phyloP scores from a whole-genome alignment of 2,888 invertebrate species.

The Cheiracanthium punctorium region DNA sequence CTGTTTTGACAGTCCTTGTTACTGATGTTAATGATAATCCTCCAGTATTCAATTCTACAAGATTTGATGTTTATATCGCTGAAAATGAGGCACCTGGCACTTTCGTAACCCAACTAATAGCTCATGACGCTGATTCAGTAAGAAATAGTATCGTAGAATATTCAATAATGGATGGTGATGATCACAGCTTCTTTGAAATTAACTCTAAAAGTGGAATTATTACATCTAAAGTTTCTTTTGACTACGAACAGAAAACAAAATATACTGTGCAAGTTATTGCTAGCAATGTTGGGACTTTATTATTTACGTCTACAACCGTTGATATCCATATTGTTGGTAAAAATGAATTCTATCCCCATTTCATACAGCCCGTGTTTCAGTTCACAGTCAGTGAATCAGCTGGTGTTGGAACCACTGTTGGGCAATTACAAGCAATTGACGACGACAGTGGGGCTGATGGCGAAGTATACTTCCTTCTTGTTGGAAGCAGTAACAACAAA shows the following conservation, averaged over 20 bases:
- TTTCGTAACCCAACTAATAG: slow-evolving; percentile 85
- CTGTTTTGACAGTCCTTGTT: slow-evolving; percentile 88
- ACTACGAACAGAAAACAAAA: slow-evolving; percentile 87
- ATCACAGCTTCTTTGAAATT: slow-evolving; percentile 86
- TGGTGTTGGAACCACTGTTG: slow-evolving; percentile 88
- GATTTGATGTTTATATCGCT: slow-evolving; percentile 85
- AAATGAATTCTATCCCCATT: slow-evolving; percentile 92
- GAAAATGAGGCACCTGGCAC: slow-evolving; percentile 88
- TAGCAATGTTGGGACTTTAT: slow-evolving; percentile 88
- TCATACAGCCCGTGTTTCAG: slow-evolving; percentile 91
- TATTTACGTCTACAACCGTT: slow-evolving; percentile 83
- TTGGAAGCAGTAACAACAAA: slow-evolving; percentile 93
- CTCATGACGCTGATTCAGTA: slow-evolving; percentile 90
- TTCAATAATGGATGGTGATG: slow-evolving; percentile 84
- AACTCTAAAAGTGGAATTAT: slow-evolving; percentile 86
- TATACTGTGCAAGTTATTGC: slow-evolving; percentile 88
- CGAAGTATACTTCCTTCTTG: slow-evolving; percentile 91
- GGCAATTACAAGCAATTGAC: slow-evolving; percentile 90
- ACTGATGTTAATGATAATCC: slow-evolving; percentile 96
- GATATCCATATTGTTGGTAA: slow-evolving; percentile 87
- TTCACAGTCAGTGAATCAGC: slow-evolving; percentile 95
- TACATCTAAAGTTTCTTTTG: slow-evolving; percentile 85
- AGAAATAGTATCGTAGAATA: slow-evolving; percentile 91
- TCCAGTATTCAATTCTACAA: slow-evolving; percentile 87
- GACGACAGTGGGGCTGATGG: slow-evolving; percentile 92